phyloP scores from a whole-genome alignment of 2,113 vertebrate species.

The Montifringilla adamsi region DNA sequence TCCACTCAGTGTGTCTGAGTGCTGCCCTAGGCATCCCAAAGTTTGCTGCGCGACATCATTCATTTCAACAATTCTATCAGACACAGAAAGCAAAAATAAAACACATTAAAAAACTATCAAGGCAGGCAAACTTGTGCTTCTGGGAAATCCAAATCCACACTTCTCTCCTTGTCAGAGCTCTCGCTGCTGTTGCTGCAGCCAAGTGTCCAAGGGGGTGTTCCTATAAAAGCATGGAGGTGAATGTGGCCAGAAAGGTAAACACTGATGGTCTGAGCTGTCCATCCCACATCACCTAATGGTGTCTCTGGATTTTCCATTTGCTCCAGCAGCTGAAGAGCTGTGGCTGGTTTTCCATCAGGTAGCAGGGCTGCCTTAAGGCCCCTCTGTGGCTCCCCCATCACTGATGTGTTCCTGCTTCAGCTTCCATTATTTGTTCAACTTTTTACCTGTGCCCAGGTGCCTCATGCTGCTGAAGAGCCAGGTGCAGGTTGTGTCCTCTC shows the following conservation, averaged over 20 bases:
- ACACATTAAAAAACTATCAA: not conserved
- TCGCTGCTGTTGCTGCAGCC: accelerated
- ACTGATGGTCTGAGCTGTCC: not conserved
- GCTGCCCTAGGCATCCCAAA: not conserved
- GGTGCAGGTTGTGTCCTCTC: not conserved
- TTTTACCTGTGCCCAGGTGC: not conserved
- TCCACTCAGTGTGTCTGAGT: not conserved
- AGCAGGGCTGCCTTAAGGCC: not conserved
- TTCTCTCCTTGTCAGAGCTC: not conserved
- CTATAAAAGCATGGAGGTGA: not conserved
- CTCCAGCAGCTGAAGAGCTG: not conserved
- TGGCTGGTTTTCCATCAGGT: not conserved
- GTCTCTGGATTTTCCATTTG: not conserved
- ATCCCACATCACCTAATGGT: not conserved
- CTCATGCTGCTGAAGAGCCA: not conserved
- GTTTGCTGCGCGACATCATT: not conserved
- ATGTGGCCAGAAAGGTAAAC: not conserved
- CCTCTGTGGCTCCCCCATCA: not conserved
- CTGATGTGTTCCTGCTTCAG: not conserved
- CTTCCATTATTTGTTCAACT: not conserved
- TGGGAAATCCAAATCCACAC: not conserved
- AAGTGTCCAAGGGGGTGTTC: not conserved
- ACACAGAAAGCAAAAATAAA: not conserved
- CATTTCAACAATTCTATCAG: not conserved
- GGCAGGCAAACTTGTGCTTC: not conserved